Base-by-base conservation (phyloP, 2,888 invertebrate genomes). In the Andricus quercusramuli region DNA sequence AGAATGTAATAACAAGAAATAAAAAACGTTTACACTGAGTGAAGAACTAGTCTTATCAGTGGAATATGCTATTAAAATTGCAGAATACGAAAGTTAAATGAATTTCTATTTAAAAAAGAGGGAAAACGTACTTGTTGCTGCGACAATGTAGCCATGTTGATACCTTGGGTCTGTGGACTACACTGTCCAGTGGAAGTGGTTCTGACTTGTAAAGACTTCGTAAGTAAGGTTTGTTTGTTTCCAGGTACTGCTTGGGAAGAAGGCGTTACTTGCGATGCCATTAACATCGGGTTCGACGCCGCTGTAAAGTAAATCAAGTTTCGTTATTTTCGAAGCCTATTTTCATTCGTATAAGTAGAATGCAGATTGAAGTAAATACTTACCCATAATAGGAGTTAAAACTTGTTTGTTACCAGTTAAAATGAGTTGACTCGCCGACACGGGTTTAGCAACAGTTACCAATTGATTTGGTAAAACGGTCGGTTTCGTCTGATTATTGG, bases 371-470 rank as follows among this genome's bases (percentile, higher is more conserved):
- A 3, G 25, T 62, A 44, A 32, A 77, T 47, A 85, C 89, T 91
- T 83, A 92, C 92, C 91, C 90, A 92, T 91, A 83, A 92, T 91
- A 76, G 92, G 92, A 83, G 92, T 91, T 85, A 92, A 88, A 84
- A 92, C 92, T 87, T 92, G 92, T 83, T 92, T 92, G 83, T 92
- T 92, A 82, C 92, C 90, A 85, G 92, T 91, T 76, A 92, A 84
- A 85, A 92, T 91, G 78, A 93, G 86, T 77, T 92, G 92, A 85
- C 89, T 93, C 51, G 91, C 91, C 32, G 91, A 89, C 80, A 92
- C 91, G 56, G 92, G 90, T 89, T 93, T 93, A 47, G 91, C 90
- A 77, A 91, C 92, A 66, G 92, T 90, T 41, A 92, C 91, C 79
- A 93, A 86, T 80, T 92, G 92, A 89, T 91, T 92, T 79, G 91